Base-by-base conservation (phyloP, 2,113 vertebrate species). In the Pholis gunnellus region DNA sequence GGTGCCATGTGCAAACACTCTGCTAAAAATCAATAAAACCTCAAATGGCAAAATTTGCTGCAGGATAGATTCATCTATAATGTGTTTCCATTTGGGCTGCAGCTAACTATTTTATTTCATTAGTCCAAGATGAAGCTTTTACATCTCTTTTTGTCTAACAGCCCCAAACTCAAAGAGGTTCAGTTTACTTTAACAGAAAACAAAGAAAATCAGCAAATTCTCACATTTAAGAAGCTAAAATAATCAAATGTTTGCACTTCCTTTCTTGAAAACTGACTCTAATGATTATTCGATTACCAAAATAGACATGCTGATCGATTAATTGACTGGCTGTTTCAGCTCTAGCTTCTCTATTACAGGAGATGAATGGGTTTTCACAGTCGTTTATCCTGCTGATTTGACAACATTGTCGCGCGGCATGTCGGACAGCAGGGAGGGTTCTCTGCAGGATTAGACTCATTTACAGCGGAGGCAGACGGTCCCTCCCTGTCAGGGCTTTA, bases 371-470 rank as follows among this genome's bases (percentile, higher is more conserved):
- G 17, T 36, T 79, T 71, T 31, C n/a, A 22, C n/a, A 25, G 56
- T 52, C 27, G 5, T 15, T 34, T 66, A 29, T 68, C 31, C 77
- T 66, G 61, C 15, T 85, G 78, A 29, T 72, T 68, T 75, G 50
- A 42, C 17, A 54, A 29, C 4, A 56, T 25, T 38, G 38, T 44
- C 15, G 22, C 3, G 0, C 65, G 27, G 25, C 11, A 22, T 56
- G 22, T 38, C 0, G 56, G 68, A 25, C 38, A 70, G 52, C 25
- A 52, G 31, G 10, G 34, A 71, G 63, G 29, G 0, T 79, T 18
- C 9, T 63, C 25, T 31, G 56, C 67, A 56, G 74, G 72, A 85
- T 85, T 79, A 83, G 48, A 27, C 60, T 89, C 65, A 66, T 79
- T 59, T 40, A 34, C 34, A 66, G 50, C 25, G 38, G 44, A 76